Percentiles rank a stretch among this genome's conserved stretches.
Evolutionary conservation across 2,797 vertebrate genomes (phyloP).

Genomic region (Champsocephalus esox): DNA sequence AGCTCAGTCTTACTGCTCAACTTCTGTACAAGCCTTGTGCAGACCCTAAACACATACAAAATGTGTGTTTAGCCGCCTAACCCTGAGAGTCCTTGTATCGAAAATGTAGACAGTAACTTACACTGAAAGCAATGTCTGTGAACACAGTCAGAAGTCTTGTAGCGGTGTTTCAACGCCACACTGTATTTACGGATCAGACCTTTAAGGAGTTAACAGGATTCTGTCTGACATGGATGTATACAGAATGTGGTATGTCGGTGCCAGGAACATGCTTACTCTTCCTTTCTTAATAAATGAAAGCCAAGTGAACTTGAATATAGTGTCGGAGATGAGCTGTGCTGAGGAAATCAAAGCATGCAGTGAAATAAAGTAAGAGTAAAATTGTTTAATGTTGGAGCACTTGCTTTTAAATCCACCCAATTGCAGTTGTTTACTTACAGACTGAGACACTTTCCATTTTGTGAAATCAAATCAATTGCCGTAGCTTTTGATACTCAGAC

Average conservation of each 20-base stretch:
- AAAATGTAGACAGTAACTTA: conserved; percentile 63
- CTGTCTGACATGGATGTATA: conserved; percentile 58
- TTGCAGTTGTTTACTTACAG: conserved; percentile 14
- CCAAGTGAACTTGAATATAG: conserved; percentile 43
- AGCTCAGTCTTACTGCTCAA: conserved; percentile 4
- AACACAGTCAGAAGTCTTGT: conserved; percentile 54
- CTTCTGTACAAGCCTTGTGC: conserved; percentile 1
- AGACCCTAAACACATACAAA: conserved; percentile 42
- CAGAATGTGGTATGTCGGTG: conserved; percentile 48
- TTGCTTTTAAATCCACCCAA: not conserved
- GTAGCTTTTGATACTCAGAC: not conserved
- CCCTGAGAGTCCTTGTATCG: conserved; percentile 41
- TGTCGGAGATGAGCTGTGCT: conserved; percentile 32
- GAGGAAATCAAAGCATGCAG: not conserved
- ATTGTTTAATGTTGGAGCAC: conserved; percentile 3
- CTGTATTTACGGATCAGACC: conserved; percentile 57
- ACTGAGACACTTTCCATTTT: conserved; percentile 1
- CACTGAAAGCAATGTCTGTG: conserved; percentile 50
- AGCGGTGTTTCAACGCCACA: conserved; percentile 46
- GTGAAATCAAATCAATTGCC: conserved; percentile 10
- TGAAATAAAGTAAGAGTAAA: too few relatives aligned
- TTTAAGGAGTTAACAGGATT: conserved; percentile 67
- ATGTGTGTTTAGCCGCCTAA: conserved; percentile 33
- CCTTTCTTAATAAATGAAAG: conserved; percentile 52
- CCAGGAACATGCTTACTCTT: conserved; percentile 58